These are phyloP conservation scores for Torymus tubicola DNA, from an alignment of 2,888 invertebrate species.

Conservation along the genomic window DNA sequence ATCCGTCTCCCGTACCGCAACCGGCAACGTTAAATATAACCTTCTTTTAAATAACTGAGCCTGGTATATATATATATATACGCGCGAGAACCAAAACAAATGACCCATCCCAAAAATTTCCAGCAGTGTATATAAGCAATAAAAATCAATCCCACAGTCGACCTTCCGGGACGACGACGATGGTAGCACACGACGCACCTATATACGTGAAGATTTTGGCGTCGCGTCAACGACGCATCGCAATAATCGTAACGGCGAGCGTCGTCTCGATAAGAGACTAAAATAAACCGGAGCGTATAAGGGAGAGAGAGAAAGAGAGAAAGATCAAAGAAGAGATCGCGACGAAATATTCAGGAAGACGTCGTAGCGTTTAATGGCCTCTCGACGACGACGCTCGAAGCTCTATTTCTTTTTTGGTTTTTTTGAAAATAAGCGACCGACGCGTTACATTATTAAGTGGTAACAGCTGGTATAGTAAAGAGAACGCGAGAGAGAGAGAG, in stretches of 20 bases:
- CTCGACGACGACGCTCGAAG: not conserved
- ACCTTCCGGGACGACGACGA: conserved; percentile 35
- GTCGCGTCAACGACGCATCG: conserved; percentile 45
- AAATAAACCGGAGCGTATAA: conserved; percentile 36
- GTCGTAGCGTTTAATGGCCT: not conserved
- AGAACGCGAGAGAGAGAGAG: not conserved
- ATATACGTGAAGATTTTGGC: conserved; percentile 42
- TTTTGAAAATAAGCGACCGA: conserved; percentile 5
- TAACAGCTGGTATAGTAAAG: conserved; percentile 44
- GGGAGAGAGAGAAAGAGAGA: conserved; percentile 30
- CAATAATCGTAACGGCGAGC: conserved; percentile 41
- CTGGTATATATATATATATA: too few relatives aligned
- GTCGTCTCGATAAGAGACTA: conserved; percentile 48
- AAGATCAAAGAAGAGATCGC: conserved; percentile 39
- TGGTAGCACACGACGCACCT: not conserved
- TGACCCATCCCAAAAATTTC: not conserved
- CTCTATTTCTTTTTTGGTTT: not conserved
- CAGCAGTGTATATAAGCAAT: not conserved
- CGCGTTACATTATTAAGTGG: conserved; percentile 26
- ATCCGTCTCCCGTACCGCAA: too few relatives aligned
- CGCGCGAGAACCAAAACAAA: conserved; percentile 6
- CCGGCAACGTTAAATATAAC: too few relatives aligned
- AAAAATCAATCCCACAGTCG: conserved; percentile 4
- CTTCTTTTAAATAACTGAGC: too few relatives aligned
- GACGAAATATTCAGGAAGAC: conserved; percentile 42